These are phyloP conservation scores for Caranx ignobilis DNA, from an alignment of 2,113 vertebrate species.

Conservation along the genomic window DNA sequence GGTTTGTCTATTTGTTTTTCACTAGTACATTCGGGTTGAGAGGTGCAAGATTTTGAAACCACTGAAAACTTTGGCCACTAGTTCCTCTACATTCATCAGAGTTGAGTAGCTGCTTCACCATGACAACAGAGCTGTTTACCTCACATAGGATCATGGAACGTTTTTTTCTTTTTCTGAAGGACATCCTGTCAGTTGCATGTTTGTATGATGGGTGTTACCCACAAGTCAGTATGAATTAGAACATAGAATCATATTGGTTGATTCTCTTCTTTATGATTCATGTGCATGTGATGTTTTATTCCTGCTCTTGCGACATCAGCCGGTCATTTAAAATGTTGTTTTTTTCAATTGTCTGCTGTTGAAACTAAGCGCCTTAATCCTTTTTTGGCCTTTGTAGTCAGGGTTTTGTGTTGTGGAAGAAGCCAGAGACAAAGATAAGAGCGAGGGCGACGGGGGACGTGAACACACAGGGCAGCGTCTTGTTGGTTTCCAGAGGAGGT, in stretches of 20 bases:
- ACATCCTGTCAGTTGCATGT: slow-evolving; percentile 4
- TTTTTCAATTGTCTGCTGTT: background rate
- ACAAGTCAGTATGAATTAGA: too few relatives aligned
- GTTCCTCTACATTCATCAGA: background rate
- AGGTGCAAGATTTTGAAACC: background rate
- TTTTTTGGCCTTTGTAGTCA: slow-evolving; percentile 19
- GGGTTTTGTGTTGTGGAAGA: slow-evolving; percentile 4
- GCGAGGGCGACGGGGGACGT: slow-evolving; percentile 54
- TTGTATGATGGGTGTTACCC: background rate
- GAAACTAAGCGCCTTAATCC: slow-evolving; percentile 17
- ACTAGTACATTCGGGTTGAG: background rate
- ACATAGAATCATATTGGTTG: background rate
- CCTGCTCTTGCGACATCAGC: background rate
- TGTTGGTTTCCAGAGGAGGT: slow-evolving; percentile 70
- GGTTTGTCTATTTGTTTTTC: background rate
- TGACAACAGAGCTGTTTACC: slow-evolving; percentile 3
- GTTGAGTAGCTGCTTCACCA: background rate
- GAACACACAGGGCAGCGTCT: slow-evolving; percentile 57
- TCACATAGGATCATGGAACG: slow-evolving; percentile 11
- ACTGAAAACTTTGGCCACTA: background rate
- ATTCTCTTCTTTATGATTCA: background rate
- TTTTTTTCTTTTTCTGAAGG: background rate
- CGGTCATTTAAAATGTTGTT: slow-evolving; percentile 5
- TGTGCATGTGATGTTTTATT: background rate
- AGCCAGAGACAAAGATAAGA: slow-evolving; percentile 24